Percentiles rank a stretch among this genome's conserved stretches.
phyloP scores from a whole-genome alignment of 2,888 invertebrate genomes.

The Margaritifera margaritifera region DNA sequence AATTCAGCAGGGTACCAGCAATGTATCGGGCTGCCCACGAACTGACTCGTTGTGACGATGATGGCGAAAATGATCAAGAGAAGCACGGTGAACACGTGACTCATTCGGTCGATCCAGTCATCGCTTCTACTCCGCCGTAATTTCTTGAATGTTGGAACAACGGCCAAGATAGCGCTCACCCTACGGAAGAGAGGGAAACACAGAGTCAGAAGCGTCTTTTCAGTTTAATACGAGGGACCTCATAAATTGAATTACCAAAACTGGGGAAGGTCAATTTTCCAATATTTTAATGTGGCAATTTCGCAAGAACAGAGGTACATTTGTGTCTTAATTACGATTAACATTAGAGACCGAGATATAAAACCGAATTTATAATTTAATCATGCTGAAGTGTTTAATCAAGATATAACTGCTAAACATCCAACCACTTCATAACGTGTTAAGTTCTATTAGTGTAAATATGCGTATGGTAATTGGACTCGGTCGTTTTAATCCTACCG shows the following conservation, averaged over 20 bases:
- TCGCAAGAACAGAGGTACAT: too few relatives aligned
- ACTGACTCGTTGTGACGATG: constrained; percentile 58
- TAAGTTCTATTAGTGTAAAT: too few relatives aligned
- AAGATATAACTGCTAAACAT: too few relatives aligned
- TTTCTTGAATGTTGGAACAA: constrained; percentile 53
- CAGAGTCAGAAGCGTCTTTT: background rate
- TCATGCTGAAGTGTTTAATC: too few relatives aligned
- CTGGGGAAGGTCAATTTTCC: background rate
- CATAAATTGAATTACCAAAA: background rate
- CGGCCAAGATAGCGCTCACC: constrained; percentile 51
- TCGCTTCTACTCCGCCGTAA: constrained; percentile 57
- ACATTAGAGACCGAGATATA: too few relatives aligned
- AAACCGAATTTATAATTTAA: too few relatives aligned
- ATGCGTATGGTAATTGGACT: too few relatives aligned
- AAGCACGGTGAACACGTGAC: constrained; percentile 58
- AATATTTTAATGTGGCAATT: background rate
- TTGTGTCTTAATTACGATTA: too few relatives aligned
- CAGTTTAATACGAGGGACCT: background rate
- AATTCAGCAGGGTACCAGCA: constrained; percentile 63
- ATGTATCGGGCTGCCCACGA: constrained; percentile 60
- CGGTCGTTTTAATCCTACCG: too few relatives aligned
- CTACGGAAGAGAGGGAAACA: constrained; percentile 34
- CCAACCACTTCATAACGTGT: too few relatives aligned
- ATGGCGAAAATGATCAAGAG: constrained; percentile 61
- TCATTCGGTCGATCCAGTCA: constrained; percentile 63